phyloP scores from a whole-genome alignment of 2,113 vertebrate genomes.

The Chrysemys picta region DNA sequence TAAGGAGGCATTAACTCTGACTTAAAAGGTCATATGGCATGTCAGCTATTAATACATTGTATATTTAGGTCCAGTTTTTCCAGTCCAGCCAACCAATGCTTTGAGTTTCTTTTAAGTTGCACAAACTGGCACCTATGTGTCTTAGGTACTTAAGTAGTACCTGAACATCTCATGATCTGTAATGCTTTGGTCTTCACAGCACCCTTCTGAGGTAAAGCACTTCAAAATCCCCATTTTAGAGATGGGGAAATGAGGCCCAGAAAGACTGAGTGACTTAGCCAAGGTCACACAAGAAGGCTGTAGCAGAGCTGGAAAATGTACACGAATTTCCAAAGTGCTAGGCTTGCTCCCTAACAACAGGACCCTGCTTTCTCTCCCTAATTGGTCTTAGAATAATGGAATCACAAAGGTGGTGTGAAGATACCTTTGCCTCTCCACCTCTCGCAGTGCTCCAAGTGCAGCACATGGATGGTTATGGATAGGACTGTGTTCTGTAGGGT shows the following conservation, averaged over 20 bases:
- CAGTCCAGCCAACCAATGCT: not conserved
- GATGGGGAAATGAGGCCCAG: no score
- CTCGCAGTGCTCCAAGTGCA: no score
- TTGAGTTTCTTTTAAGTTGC: constrained; percentile 15
- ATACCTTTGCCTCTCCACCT: not conserved
- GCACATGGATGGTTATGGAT: not conserved
- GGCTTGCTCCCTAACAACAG: not conserved
- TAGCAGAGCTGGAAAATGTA: not conserved
- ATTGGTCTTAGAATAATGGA: not conserved
- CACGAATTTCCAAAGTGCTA: not conserved
- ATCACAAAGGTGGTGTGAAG: not conserved
- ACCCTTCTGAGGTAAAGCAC: no score
- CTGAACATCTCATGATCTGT: no score
- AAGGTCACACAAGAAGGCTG: no score
- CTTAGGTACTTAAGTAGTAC: not conserved
- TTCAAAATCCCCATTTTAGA: no score
- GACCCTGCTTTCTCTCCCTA: not conserved
- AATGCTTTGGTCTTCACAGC: no score
- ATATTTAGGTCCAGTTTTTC: not conserved
- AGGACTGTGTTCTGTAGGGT: not conserved
- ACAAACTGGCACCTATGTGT: no score
- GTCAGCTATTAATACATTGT: not conserved
- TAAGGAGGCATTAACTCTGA: not conserved
- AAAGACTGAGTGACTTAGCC: no score
- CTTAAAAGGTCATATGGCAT: not conserved